Conservation (phyloP, 2,797 vertebrate species). For the Micromesistius poutassou region DNA sequence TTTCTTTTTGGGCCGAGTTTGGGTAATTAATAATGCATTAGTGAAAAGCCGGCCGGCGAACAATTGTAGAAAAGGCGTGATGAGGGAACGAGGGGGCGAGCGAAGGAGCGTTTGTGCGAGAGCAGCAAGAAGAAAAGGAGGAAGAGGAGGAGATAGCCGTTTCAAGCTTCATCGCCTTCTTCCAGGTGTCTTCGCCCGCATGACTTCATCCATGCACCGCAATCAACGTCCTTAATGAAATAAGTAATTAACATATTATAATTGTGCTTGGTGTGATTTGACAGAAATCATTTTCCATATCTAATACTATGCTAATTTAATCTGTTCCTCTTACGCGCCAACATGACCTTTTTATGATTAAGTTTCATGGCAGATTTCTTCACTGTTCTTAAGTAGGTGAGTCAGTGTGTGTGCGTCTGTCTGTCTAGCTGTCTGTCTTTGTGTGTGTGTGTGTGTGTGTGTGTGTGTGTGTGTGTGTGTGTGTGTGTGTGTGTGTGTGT, state of each 20-base stretch:
- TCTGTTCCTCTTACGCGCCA: constrained; percentile 85
- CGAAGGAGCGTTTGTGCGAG: constrained; percentile 9
- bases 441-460: no score
- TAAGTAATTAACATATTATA: constrained; percentile 99
- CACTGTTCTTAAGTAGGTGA: constrained; percentile 36
- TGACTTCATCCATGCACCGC: constrained; percentile 92
- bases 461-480: no score
- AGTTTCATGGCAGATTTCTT: constrained; percentile 87
- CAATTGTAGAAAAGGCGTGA: not conserved
- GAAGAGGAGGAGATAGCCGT: constrained; percentile 36
- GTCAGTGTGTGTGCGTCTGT: constrained; percentile 10
- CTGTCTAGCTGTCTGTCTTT: no score
- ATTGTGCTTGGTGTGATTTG: constrained; percentile 97
- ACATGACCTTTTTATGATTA: constrained; percentile 98
- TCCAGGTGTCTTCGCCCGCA: constrained; percentile 86
- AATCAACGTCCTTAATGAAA: constrained; percentile 98
- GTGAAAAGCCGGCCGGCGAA: not conserved
- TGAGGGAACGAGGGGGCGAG: constrained; percentile 43
- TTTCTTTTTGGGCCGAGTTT: not conserved
- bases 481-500: no score
- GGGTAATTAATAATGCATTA: not conserved
- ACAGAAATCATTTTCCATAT: constrained; percentile 99
- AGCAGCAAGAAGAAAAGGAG: constrained; percentile 19
- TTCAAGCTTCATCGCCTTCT: constrained; percentile 79
- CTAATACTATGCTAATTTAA: constrained; percentile 99